Evolutionary conservation across 2,888 invertebrate species (phyloP).

Genomic region (Sipha maydis): DNA sequence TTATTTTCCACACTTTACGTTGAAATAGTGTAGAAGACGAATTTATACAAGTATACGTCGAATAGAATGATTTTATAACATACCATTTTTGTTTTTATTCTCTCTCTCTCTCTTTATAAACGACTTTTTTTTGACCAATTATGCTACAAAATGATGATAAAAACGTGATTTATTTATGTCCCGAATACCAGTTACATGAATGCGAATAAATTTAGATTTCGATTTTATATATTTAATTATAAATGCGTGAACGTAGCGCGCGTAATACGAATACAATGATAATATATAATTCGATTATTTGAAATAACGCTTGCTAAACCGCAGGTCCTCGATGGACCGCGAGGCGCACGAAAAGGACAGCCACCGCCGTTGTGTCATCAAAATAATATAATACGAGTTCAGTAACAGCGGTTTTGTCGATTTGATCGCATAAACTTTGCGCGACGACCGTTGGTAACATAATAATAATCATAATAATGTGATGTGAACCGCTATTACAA

Average conservation of each 20-base stretch:
- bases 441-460: slow-evolving; percentile 6
- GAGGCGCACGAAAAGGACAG: neutral
- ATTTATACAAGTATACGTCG: too few species aligned
- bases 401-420: slow-evolving; percentile 19
- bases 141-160: neutral
- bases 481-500: slow-evolving; percentile 15
- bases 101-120: too few species aligned
- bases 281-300: neutral
- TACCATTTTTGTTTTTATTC: too few species aligned
- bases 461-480: slow-evolving; percentile 25
- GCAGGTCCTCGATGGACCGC: neutral
- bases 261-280: neutral
- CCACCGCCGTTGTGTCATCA: too few species aligned
- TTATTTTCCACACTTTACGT: too few species aligned
- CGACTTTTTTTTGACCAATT: too few species aligned
- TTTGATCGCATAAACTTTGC: slow-evolving; percentile 24
- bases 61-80: too few species aligned
- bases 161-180: neutral
- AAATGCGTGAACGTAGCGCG: neutral
- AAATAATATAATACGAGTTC: slow-evolving; percentile 14
- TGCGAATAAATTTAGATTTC: neutral
- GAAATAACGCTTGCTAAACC: neutral
- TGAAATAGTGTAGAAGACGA: too few species aligned
- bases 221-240: neutral
- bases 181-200: neutral